Percentiles rank a stretch among this genome's conserved stretches.
Evolutionary conservation across 2,888 invertebrate genomes (phyloP).

Genomic region (Hermaeophaga mercurialis): DNA sequence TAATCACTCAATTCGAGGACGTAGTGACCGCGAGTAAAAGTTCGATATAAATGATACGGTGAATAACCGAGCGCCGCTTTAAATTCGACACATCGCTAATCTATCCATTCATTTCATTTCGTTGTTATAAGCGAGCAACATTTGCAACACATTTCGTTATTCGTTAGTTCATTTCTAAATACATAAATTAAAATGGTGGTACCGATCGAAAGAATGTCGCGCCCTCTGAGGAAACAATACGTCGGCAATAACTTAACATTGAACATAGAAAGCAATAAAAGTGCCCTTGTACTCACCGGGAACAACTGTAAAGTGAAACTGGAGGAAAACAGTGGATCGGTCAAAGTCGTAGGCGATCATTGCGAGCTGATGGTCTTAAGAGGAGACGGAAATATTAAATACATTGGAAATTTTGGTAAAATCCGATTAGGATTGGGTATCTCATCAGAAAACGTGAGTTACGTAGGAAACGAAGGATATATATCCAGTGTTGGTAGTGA

Average conservation of each 20-base stretch:
- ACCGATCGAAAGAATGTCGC: conserved; percentile 24
- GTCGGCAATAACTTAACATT: conserved; percentile 38
- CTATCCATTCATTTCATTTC: neutral
- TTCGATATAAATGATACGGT: too few species aligned
- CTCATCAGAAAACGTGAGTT: conserved; percentile 31
- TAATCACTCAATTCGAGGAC: too few species aligned
- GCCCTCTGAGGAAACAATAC: conserved; percentile 20
- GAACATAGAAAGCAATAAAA: conserved; percentile 28
- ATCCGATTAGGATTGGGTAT: conserved; percentile 31
- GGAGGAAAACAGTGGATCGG: conserved; percentile 30
- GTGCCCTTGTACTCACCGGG: conserved; percentile 30
- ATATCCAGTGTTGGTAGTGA: conserved; percentile 5
- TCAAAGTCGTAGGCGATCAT: conserved; percentile 39
- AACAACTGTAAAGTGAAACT: conserved; percentile 38
- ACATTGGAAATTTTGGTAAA: conserved; percentile 39
- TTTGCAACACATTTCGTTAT: neutral
- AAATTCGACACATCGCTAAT: neutral
- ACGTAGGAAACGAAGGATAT: conserved; percentile 35
- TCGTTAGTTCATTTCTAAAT: neutral
- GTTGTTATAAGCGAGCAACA: too few species aligned
- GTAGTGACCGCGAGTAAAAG: too few species aligned
- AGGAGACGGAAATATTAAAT: conserved; percentile 36
- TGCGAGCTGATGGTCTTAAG: conserved; percentile 33
- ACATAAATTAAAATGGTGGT: conserved; percentile 27
- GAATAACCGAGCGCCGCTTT: too few species aligned